A percentile compares a stretch with the other conserved stretches of the same genome.
These are phyloP conservation scores for Coecobrya sp. DNA, from an alignment of 2,888 invertebrate genomes.

Conservation along the genomic window DNA sequence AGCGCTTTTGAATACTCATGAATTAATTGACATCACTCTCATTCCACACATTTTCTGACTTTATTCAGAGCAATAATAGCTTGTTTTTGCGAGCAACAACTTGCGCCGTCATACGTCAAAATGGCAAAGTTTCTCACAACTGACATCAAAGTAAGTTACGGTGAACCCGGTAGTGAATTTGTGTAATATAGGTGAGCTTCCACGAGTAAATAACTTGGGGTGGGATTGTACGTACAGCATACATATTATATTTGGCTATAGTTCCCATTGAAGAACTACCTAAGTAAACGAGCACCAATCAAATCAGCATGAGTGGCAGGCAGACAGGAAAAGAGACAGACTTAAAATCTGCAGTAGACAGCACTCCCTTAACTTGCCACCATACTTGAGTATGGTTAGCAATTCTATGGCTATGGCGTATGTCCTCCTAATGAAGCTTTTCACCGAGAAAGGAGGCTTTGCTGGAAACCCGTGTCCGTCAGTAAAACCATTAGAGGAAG, in stretches of 20 bases:
- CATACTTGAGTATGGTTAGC: not conserved
- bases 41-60: too few species aligned
- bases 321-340: not conserved
- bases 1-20: too few species aligned
- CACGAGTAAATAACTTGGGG: not conserved
- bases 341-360: not conserved
- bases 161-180: slow-evolving; percentile 75
- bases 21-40: too few species aligned
- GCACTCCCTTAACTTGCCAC: not conserved
- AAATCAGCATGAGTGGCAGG: slow-evolving; percentile 29
- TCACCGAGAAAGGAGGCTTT: not conserved
- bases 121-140: slow-evolving; percentile 46
- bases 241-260: not conserved
- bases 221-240: not conserved
- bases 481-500: not conserved
- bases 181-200: not conserved
- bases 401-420: not conserved
- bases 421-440: not conserved
- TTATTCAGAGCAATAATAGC: too few species aligned
- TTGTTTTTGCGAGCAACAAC: slow-evolving; percentile 1
- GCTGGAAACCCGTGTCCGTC: not conserved
- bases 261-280: not conserved
- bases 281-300: not conserved
- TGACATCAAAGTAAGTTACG: slow-evolving; percentile 46
- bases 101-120: slow-evolving; percentile 70